Evolutionary conservation across 2,888 invertebrate species (phyloP), one percentile per base, ranked within the genome.

Genomic region (Stenodema calcarata): DNA sequence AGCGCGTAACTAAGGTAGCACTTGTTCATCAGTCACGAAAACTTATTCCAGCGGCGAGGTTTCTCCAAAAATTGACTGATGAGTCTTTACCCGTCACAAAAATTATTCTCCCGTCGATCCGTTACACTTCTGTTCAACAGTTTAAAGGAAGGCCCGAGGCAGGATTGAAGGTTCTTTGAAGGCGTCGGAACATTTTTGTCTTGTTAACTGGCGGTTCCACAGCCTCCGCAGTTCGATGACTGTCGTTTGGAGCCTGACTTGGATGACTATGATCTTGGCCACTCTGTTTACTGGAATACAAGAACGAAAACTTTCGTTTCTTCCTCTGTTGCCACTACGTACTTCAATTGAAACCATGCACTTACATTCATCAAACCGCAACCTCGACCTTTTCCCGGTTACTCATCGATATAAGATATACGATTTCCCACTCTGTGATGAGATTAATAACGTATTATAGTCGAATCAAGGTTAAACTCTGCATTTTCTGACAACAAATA

Each of bases 1-100:
- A 82, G 47, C 82, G 82, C 70, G 82, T 82, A 82, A 82, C 82
- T 82, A 70, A 82, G 82, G 82, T 62, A 82, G 82, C 82, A 23
- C 16, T 35, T 41, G 82, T 82, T 69, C 35, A 82, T 82, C 82
- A 82, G 70, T 82, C 82, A 82, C 82, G 62, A 44, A 82, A 82
- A 69, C 82, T 62, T 54, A 80, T 80, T 80, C 54, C 35, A n/a
- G 80, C 30, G 30, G 80, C 80, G 44, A n/a, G 80, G 30, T 73
- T 47, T 16, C 28, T 30, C 18, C 80, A 18, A n/a, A 54, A 54
- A 54, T 50, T 80, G 80, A 80, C 80, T 80, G 80, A 80, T 80
- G 78, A 18, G 18, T 18, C n/a, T 44, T 44, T 18, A 23, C 27
- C 44, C 79, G 50, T 79, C 79, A 79, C 35, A 47, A 54, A 54